phyloP scores from a whole-genome alignment of 2,797 vertebrate species.

The Erithacus rubecula region DNA sequence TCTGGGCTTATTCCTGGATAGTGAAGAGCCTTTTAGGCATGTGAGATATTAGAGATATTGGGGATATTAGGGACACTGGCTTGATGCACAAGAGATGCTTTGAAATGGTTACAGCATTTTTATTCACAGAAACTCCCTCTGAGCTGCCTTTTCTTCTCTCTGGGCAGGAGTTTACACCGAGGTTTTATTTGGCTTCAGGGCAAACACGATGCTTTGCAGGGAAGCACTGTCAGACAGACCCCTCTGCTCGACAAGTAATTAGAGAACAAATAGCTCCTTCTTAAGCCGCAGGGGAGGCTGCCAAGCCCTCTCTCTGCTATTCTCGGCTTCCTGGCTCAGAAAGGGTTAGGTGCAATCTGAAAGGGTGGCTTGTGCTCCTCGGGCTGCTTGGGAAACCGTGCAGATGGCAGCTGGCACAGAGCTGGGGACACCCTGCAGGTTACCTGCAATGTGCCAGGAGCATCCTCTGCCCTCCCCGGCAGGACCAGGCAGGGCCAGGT shows the following conservation, averaged over 20 bases:
- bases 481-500: neutral
- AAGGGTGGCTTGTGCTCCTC: slow-evolving; percentile 31
- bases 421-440: neutral
- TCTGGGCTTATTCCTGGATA: neutral
- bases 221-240: slow-evolving; percentile 59
- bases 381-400: neutral
- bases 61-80: neutral
- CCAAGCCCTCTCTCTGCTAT: slow-evolving; percentile 33
- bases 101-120: slow-evolving; percentile 43
- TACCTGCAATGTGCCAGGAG: neutral
- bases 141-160: slow-evolving; percentile 54
- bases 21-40: slow-evolving; percentile 17
- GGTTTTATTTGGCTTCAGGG: slow-evolving; percentile 63
- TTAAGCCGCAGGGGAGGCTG: slow-evolving; percentile 36
- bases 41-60: neutral
- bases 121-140: slow-evolving; percentile 46
- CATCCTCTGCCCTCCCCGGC: neutral
- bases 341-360: slow-evolving; percentile 49
- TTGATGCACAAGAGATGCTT: slow-evolving; percentile 43
- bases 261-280: slow-evolving; percentile 65
- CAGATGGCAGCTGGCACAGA: slow-evolving; percentile 17
- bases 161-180: slow-evolving; percentile 40
- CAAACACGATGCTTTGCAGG: slow-evolving; percentile 57
- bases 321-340: slow-evolving; percentile 20
- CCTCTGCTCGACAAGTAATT: slow-evolving; percentile 57